These are phyloP conservation scores for Hylaeus volcanicus DNA, from an alignment of 1,140 invertebrate species.

Conservation along the genomic window DNA sequence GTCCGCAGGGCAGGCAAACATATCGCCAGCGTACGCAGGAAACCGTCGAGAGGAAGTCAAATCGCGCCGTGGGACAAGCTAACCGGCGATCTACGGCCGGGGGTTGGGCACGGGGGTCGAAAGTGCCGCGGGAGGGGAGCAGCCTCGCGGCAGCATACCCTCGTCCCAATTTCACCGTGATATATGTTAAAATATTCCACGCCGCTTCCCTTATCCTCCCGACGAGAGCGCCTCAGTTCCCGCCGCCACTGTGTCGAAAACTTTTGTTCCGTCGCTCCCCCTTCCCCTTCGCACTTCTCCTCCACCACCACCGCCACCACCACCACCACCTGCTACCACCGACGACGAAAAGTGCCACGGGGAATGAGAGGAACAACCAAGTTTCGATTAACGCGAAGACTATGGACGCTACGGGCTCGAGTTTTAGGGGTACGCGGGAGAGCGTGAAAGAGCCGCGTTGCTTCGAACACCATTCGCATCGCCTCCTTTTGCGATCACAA, in stretches of 20 bases:
- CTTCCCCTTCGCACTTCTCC: slow-evolving; percentile 10
- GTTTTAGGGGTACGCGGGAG: slow-evolving; percentile 61
- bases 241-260: slow-evolving; percentile 52
- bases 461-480: slow-evolving; percentile 48
- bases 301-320: slow-evolving; percentile 25
- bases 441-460: slow-evolving; percentile 67
- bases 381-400: slow-evolving; percentile 70
- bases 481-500: background rate
- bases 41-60: slow-evolving; percentile 14
- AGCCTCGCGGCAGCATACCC: slow-evolving; percentile 46
- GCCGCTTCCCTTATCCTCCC: slow-evolving; percentile 44
- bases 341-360: slow-evolving; percentile 40
- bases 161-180: slow-evolving; percentile 66
- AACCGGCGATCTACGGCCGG: slow-evolving; percentile 39
- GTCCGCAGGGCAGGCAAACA: slow-evolving; percentile 70
- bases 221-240: background rate
- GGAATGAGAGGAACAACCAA: slow-evolving; percentile 38
- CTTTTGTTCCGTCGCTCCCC: slow-evolving; percentile 47
- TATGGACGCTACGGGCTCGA: slow-evolving; percentile 54
- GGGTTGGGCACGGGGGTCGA: slow-evolving; percentile 32
- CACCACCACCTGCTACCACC: slow-evolving; percentile 27
- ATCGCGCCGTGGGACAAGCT: slow-evolving; percentile 17
- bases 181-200: slow-evolving; percentile 73
- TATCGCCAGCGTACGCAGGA: slow-evolving; percentile 46
- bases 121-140: slow-evolving; percentile 19